phyloP scores from a whole-genome alignment of 2,797 vertebrate species.

The Syndactyla subalaris region DNA sequence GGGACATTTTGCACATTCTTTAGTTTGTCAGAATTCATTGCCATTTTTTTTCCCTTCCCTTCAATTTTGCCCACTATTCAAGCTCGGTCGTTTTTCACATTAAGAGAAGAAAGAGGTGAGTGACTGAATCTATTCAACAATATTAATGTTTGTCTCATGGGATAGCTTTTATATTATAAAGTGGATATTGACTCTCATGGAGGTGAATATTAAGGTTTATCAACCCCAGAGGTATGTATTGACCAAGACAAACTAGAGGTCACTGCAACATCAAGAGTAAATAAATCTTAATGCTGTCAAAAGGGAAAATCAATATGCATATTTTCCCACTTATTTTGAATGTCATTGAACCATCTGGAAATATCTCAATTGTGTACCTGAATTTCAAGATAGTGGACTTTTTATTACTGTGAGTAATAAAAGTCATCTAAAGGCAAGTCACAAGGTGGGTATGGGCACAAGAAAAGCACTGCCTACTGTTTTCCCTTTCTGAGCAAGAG shows the following conservation, averaged over 20 bases:
- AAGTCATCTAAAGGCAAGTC: neutral
- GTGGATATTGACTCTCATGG: conserved; percentile 59
- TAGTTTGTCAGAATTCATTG: conserved; percentile 12
- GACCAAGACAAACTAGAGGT: conserved; percentile 64
- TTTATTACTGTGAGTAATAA: neutral
- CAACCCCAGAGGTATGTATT: conserved; percentile 51
- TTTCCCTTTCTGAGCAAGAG: neutral
- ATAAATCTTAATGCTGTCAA: conserved; percentile 67
- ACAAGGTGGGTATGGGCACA: neutral
- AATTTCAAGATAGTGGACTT: neutral
- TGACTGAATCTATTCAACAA: neutral
- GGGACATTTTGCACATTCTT: neutral
- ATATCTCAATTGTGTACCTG: neutral
- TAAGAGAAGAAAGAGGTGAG: conserved; percentile 25
- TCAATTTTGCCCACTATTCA: neutral
- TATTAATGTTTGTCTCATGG: conserved; percentile 57
- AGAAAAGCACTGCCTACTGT: neutral
- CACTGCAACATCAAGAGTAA: conserved; percentile 60
- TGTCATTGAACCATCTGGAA: conserved; percentile 40
- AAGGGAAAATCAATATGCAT: conserved; percentile 60
- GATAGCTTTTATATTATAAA: conserved; percentile 40
- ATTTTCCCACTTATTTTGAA: conserved; percentile 53
- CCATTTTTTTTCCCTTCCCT: neutral
- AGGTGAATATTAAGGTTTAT: conserved; percentile 69
- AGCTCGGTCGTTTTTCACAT: neutral